Evolutionary conservation across 2,113 vertebrate genomes (phyloP), one percentile per base, ranked within the genome.

Genomic region (Tychaedon coryphoeus): DNA sequence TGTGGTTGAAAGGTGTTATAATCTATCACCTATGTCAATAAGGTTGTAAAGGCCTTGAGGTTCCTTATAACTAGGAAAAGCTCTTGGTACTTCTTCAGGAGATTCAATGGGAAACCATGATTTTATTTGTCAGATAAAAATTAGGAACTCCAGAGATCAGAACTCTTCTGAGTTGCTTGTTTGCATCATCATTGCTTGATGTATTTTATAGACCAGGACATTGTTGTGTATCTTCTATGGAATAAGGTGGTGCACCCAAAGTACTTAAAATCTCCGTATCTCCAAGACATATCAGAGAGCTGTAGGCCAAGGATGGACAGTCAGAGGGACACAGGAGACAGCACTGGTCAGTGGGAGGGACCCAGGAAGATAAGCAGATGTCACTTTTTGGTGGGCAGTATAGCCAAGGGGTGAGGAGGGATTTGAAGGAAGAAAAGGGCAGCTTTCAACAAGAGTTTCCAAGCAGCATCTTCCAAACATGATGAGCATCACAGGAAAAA

Each of bases 201-300:
- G 13, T 50, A 10, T 64, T 2, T 67, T 43, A 34, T 4, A 65
- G 53, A 43, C 12, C 19, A 78, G 45, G 45, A 31, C 13, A 17
- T 48, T 6, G 2, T 10, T 47, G 53, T 79, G 36, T 33, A 88
- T 40, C 38, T 72, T 61, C 61, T 36, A 1, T 33, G 36, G 43
- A 77, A 26, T n/a, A 28, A 43, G 34, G 3, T 33, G 50, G 29
- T 74, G 34, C 29, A 31, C 20, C 23, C 33, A 19, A n/a, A 25
- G n/a, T 57, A 14, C n/a, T 51, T 38, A 1, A 0, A 42, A 29
- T 64, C n/a, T 56, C 50, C 10, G 1, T 16, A 17, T 24, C 60
- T 57, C 51, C 23, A 40, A 56, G 40, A 61, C 51, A 6, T 5
- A 8, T 2, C 6, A 8, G 73, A 50, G 38, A 58, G 38, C 60